Conservation (phyloP, 2,113 vertebrate species). For the Sisor rabdophorus region DNA sequence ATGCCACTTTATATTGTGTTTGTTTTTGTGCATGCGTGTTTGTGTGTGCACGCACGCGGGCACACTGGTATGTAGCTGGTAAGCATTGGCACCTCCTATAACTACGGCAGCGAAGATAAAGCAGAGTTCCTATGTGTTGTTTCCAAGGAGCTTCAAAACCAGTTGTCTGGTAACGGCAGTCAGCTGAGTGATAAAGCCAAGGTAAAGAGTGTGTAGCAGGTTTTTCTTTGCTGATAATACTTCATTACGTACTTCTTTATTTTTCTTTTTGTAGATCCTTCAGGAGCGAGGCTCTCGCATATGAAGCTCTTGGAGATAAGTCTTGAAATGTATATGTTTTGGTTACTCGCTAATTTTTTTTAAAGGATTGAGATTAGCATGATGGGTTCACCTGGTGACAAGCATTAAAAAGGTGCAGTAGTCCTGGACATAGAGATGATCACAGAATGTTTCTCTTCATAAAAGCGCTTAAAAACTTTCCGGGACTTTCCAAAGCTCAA, state of each 20-base stretch:
- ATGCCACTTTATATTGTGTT: neutral
- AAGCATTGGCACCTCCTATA: slow-evolving; percentile 98
- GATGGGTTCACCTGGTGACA: neutral
- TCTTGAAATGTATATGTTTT: neutral
- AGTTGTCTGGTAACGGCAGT: slow-evolving; percentile 84
- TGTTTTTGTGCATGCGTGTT: slow-evolving; percentile 12
- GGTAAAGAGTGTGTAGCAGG: slow-evolving; percentile 64
- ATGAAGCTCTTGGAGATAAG: slow-evolving; percentile 73
- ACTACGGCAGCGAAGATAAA: slow-evolving; percentile 98
- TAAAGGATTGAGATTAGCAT: neutral
- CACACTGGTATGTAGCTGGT: slow-evolving; percentile 85
- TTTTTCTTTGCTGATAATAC: neutral
- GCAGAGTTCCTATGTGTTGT: slow-evolving; percentile 98
- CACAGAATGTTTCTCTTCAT: neutral
- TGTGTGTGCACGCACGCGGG: too few species aligned
- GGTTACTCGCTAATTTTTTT: neutral
- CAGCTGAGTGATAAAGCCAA: slow-evolving; percentile 98
- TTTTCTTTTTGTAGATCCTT: slow-evolving; percentile 79
- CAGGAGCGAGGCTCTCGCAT: slow-evolving; percentile 96
- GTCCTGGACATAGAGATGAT: neutral
- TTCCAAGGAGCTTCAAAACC: slow-evolving; percentile 97
- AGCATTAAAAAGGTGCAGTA: neutral
- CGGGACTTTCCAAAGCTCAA: too few species aligned
- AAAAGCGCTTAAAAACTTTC: neutral
- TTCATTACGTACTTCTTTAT: neutral